Conservation (phyloP, 2,797 vertebrate species). For the Alcedo atthis region DNA sequence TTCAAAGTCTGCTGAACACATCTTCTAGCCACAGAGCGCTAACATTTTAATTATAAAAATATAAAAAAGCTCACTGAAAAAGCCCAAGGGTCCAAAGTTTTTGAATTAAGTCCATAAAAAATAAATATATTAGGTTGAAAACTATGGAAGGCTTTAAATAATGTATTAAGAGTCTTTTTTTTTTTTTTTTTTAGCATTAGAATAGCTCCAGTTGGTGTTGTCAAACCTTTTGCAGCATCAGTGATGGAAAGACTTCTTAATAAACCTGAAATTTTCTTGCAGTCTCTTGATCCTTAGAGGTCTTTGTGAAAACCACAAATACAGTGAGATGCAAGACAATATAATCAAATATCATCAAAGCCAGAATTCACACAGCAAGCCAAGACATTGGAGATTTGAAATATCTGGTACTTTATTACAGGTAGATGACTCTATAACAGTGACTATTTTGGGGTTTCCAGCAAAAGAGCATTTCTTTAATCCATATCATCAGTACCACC, state of each 20-base stretch:
- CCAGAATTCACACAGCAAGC: background rate
- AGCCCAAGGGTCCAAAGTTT: background rate
- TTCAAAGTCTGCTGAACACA: conserved; percentile 21
- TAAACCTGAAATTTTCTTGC: background rate
- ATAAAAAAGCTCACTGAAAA: conserved; percentile 12
- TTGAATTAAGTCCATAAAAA: conserved; percentile 30
- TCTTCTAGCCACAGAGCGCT: background rate
- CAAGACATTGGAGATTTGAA: background rate
- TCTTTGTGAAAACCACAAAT: background rate
- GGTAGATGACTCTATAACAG: background rate
- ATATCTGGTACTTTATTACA: background rate
- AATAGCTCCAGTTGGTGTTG: background rate
- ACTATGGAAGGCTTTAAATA: conserved; percentile 6
- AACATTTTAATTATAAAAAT: conserved; percentile 27
- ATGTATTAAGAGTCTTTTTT: background rate
- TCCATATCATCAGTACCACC: background rate
- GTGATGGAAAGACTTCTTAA: background rate
- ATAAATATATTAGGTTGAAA: conserved; percentile 15
- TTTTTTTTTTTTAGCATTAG: background rate
- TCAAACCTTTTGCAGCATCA: background rate
- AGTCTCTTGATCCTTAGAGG: background rate
- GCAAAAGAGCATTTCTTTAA: background rate
- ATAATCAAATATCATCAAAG: background rate
- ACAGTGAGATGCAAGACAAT: background rate
- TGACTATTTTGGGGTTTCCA: background rate